Conservation (phyloP, 2,797 vertebrate species). For the Borostomias antarcticus region DNA sequence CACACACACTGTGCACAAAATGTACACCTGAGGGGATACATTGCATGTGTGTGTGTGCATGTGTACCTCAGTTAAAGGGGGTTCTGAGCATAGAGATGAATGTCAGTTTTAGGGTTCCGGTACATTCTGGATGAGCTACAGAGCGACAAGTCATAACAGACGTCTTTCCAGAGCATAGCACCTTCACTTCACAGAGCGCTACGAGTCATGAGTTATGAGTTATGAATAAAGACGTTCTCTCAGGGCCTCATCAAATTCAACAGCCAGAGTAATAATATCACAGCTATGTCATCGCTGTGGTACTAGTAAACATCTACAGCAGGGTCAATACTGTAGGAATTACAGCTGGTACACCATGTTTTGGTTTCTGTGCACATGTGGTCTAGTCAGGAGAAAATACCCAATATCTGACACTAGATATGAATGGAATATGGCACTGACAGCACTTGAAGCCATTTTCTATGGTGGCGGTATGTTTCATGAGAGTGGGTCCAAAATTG, state of each 20-base stretch:
- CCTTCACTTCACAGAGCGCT: constrained; percentile 18
- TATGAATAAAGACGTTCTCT: constrained; percentile 27
- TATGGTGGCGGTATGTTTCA: not conserved
- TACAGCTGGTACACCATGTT: constrained; percentile 3
- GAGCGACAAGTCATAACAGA: constrained; percentile 33
- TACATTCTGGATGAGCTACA: no score
- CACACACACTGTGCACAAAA: not conserved
- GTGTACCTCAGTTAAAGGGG: not conserved
- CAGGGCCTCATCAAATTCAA: constrained; percentile 36
- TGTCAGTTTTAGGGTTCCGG: constrained; percentile 6
- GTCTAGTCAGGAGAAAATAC: not conserved
- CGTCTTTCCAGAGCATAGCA: constrained; percentile 25
- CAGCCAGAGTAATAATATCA: constrained; percentile 18
- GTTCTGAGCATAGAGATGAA: constrained; percentile 21
- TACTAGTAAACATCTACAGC: constrained; percentile 18
- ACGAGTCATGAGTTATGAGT: constrained; percentile 15
- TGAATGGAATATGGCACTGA: constrained; percentile 25
- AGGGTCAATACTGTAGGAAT: not conserved
- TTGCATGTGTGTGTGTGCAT: not conserved
- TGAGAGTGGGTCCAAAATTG: constrained; percentile 31
- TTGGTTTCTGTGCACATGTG: not conserved
- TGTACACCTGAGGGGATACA: not conserved
- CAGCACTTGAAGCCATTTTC: constrained; percentile 1
- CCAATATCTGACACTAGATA: constrained; percentile 21
- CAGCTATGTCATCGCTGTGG: constrained; percentile 12